phyloP scores from a whole-genome alignment of 2,797 vertebrate genomes.

The Pagetopsis macropterus region DNA sequence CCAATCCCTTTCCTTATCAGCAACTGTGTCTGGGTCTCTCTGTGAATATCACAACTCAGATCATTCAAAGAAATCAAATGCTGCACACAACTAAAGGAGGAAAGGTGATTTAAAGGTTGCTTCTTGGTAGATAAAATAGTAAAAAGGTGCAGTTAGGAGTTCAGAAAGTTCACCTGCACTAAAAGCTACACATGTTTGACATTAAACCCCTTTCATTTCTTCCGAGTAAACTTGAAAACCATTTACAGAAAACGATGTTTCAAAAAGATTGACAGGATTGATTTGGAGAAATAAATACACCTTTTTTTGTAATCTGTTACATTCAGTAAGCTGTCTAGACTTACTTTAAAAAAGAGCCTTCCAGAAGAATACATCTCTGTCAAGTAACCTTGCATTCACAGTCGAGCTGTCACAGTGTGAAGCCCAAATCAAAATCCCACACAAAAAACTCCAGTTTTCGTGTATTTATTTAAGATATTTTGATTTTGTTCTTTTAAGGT shows the following conservation, averaged over 20 bases:
- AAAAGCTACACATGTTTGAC: not conserved
- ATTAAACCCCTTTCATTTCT: not conserved
- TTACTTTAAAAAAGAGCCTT: not conserved
- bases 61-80: not conserved
- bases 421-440: not conserved
- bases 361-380: not conserved
- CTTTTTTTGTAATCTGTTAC: not conserved
- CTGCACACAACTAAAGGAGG: not conserved
- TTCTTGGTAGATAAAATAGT: not conserved
- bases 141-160: not conserved
- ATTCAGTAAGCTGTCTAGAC: not conserved
- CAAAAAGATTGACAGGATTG: not conserved
- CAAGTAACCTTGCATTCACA: constrained; percentile 4
- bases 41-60: not conserved
- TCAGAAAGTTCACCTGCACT: not conserved
- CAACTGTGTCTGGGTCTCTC: too few species aligned
- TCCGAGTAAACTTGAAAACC: not conserved
- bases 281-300: not conserved
- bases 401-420: not conserved
- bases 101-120: not conserved
- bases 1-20: too few species aligned
- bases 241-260: not conserved
- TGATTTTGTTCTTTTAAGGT: too few species aligned
- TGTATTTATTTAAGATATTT: not conserved
- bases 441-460: constrained; percentile 1